Evolutionary conservation across 2,888 invertebrate species (phyloP).

Genomic region (Panopea generosa): DNA sequence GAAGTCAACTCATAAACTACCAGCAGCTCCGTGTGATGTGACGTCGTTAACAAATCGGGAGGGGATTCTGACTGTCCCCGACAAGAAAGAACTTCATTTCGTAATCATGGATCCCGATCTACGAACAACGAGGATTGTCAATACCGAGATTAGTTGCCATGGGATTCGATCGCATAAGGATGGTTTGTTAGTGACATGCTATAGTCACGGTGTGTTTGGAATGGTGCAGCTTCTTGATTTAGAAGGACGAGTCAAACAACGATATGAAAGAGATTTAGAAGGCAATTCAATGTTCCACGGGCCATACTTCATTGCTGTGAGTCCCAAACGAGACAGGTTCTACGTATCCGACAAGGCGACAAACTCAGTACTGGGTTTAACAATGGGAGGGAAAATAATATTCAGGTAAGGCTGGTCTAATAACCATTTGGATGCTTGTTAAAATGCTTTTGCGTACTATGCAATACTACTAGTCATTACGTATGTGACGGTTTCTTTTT

Average conservation of each 20-base stretch:
- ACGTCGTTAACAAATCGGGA: conserved; percentile 37
- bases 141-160: conserved; percentile 37
- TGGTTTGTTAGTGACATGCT: conserved; percentile 43
- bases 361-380: conserved; percentile 26
- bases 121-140: conserved; percentile 22
- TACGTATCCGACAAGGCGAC: conserved; percentile 48
- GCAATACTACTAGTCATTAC: too few species aligned
- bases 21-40: conserved; percentile 39
- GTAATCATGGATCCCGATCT: conserved; percentile 44
- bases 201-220: conserved; percentile 45
- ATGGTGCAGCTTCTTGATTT: conserved; percentile 38
- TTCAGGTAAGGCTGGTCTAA: conserved; percentile 30
- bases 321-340: conserved; percentile 34
- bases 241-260: conserved; percentile 34
- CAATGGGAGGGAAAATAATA: conserved; percentile 42
- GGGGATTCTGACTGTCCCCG: conserved; percentile 37
- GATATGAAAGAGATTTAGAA: conserved; percentile 39
- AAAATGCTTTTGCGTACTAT: too few species aligned
- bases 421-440: too few species aligned
- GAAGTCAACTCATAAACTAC: conserved; percentile 22
- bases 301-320: conserved; percentile 29
- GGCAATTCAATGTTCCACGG: conserved; percentile 46
- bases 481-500: too few species aligned
- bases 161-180: conserved; percentile 36
- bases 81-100: conserved; percentile 42